Conservation (phyloP, 2,797 vertebrate species). For the Sebastes kiyomatsui region DNA sequence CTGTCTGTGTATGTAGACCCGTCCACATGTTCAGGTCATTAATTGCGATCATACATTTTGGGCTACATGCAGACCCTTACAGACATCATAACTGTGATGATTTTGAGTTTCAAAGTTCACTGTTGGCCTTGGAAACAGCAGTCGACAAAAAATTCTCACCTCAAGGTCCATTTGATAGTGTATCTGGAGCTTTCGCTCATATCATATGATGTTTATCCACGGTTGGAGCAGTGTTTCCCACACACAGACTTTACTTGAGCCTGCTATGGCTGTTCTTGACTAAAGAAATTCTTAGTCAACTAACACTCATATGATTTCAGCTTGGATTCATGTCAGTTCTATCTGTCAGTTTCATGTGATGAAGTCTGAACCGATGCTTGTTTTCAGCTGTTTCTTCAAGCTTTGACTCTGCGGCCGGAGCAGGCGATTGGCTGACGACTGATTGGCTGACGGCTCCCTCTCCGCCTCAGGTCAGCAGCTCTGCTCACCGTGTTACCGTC, state of each 20-base stretch:
- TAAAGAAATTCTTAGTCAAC: not conserved
- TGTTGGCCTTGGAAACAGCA: too few relatives aligned
- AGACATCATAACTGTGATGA: too few relatives aligned
- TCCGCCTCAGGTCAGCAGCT: conserved; percentile 39
- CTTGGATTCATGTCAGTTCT: not conserved
- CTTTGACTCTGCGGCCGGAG: not conserved
- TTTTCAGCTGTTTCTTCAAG: not conserved
- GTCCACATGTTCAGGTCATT: not conserved
- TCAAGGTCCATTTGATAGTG: too few relatives aligned
- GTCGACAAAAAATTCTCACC: too few relatives aligned
- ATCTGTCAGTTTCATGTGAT: too few relatives aligned
- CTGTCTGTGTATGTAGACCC: not conserved
- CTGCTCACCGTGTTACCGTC: not conserved
- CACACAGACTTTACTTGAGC: not conserved
- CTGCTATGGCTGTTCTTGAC: not conserved
- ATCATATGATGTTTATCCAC: not conserved
- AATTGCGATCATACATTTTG: too few relatives aligned
- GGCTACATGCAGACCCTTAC: too few relatives aligned
- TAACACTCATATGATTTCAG: not conserved
- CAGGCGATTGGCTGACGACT: not conserved
- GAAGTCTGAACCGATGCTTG: not conserved
- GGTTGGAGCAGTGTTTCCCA: not conserved
- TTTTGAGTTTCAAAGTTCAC: too few relatives aligned
- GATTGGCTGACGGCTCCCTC: not conserved
- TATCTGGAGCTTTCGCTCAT: not conserved